These are phyloP conservation scores for Phalacrocorax aristotelis DNA, from an alignment of 2,113 vertebrate genomes.

Conservation along the genomic window DNA sequence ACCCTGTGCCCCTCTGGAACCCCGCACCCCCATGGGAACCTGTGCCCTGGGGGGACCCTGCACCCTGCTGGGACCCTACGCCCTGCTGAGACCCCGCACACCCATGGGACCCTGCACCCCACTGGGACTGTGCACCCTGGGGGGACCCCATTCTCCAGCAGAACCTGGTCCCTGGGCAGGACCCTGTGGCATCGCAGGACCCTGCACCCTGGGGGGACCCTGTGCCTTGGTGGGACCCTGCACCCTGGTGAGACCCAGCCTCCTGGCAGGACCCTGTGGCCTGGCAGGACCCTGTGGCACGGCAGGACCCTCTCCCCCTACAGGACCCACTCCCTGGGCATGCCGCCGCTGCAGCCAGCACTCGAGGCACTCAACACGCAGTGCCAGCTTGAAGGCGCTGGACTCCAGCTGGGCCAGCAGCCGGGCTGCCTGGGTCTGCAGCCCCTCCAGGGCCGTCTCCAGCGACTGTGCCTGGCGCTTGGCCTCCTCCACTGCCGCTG, in stretches of 20 bases:
- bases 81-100: too few species aligned
- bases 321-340: background rate
- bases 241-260: background rate
- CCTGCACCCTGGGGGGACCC: background rate
- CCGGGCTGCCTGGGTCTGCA: conserved; percentile 86
- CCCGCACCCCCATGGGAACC: too few species aligned
- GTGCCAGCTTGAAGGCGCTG: conserved; percentile 75
- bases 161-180: background rate
- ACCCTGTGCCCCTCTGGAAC: too few species aligned
- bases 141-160: too few species aligned
- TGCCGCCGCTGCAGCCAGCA: conserved; percentile 61
- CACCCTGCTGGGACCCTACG: too few species aligned
- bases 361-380: conserved; percentile 80
- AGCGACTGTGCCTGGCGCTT: conserved; percentile 68
- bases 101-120: too few species aligned
- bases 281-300: fast-evolving
- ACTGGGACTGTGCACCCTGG: too few species aligned
- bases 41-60: too few species aligned
- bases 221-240: background rate
- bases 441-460: conserved; percentile 75
- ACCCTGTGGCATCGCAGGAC: background rate
- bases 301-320: fast-evolving
- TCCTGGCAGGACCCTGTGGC: background rate
- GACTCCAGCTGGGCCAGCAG: conserved; percentile 88
- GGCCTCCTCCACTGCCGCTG: conserved; percentile 50